phyloP scores from a whole-genome alignment of 2,888 invertebrate species.

The Digitonthophagus gazella region DNA sequence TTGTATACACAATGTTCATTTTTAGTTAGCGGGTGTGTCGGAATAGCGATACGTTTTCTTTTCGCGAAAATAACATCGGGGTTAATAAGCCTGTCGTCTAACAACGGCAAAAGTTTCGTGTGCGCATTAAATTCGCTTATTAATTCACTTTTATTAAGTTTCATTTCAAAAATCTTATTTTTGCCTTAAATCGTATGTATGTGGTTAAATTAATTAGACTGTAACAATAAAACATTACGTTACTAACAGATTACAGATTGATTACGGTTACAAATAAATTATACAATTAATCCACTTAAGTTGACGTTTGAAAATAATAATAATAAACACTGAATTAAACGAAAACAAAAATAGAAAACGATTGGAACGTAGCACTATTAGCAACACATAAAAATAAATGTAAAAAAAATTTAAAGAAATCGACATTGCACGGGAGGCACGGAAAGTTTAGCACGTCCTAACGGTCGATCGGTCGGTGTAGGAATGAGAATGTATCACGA shows the following conservation, averaged over 20 bases:
- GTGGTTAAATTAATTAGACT: constrained; percentile 10
- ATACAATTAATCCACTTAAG: background rate
- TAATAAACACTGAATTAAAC: background rate
- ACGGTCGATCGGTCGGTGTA: constrained; percentile 7
- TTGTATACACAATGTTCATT: constrained; percentile 2
- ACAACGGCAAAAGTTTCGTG: background rate
- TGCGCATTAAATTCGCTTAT: constrained; percentile 6
- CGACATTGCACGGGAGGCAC: constrained; percentile 14
- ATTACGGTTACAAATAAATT: constrained; percentile 7
- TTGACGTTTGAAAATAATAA: background rate
- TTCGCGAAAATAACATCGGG: background rate
- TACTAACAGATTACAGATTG: too few relatives aligned
- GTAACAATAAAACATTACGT: too few relatives aligned
- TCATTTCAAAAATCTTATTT: too few relatives aligned
- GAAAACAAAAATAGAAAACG: background rate
- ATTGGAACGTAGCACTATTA: background rate
- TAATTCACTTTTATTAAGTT: background rate
- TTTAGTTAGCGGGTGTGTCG: background rate
- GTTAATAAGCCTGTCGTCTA: background rate
- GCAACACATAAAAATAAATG: background rate
- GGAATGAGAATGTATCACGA: constrained; percentile 30
- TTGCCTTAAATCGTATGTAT: background rate
- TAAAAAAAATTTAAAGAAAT: constrained; percentile 2
- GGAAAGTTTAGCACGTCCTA: constrained; percentile 1
- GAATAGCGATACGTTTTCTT: background rate